Percentiles rank a stretch among this genome's conserved stretches.
These are phyloP conservation scores for Macaria liturata DNA, from an alignment of 2,888 invertebrate species.

Conservation along the genomic window DNA sequence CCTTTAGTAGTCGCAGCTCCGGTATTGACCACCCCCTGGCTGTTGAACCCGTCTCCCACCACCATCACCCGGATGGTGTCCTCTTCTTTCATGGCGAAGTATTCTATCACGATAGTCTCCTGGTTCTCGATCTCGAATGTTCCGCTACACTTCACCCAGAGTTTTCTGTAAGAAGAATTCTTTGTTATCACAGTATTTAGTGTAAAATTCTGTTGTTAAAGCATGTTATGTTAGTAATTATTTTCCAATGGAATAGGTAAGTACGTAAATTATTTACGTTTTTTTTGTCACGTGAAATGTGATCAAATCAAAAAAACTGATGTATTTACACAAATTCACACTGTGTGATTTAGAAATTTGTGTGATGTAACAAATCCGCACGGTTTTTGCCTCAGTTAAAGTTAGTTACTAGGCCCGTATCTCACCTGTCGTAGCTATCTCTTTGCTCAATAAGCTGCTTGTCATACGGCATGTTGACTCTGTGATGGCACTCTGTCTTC, in stretches of 20 bases:
- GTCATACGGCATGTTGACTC: constrained; percentile 41
- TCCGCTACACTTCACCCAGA: constrained; percentile 62
- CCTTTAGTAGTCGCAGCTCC: constrained; percentile 45
- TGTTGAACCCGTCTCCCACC: constrained; percentile 15
- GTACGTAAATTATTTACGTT: too few species aligned
- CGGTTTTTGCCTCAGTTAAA: too few species aligned
- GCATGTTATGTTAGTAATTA: too few species aligned
- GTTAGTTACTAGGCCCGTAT: background rate
- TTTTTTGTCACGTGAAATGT: too few species aligned
- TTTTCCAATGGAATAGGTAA: too few species aligned
- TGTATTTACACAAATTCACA: too few species aligned
- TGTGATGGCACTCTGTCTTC: constrained; percentile 21
- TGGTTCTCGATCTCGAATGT: constrained; percentile 34
- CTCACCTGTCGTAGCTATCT: constrained; percentile 39
- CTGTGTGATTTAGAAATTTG: too few species aligned
- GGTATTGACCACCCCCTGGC: constrained; percentile 8
- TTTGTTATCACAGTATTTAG: too few species aligned
- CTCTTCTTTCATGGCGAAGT: constrained; percentile 50
- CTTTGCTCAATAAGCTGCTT: constrained; percentile 36
- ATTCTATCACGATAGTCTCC: constrained; percentile 37
- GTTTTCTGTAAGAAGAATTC: constrained; percentile 29
- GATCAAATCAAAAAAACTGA: too few species aligned
- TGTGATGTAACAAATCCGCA: too few species aligned
- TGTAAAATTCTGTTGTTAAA: too few species aligned
- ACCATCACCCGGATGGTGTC: constrained; percentile 47